Percentiles rank a stretch among this genome's conserved stretches.
Conservation (phyloP, 2,113 vertebrate species). For the Oryzias javanicus region DNA sequence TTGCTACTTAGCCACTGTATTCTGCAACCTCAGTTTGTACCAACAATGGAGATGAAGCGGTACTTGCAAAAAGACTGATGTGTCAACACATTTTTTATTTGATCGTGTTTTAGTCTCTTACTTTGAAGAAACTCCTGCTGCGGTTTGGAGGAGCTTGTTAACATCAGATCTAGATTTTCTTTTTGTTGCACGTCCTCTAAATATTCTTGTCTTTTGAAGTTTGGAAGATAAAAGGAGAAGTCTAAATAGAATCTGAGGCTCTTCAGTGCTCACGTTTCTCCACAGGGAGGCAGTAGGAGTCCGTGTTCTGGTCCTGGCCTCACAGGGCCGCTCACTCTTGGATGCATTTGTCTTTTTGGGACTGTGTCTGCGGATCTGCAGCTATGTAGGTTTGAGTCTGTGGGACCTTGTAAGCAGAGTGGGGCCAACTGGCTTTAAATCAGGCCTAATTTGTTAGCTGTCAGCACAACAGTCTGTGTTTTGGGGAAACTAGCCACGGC, state of each 20-base stretch:
- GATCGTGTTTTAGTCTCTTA: neutral
- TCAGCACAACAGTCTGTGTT: slow-evolving; percentile 78
- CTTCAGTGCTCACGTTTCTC: slow-evolving; percentile 17
- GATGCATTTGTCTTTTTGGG: slow-evolving; percentile 53
- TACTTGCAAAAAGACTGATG: slow-evolving; percentile 4
- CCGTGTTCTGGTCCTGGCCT: slow-evolving; percentile 29
- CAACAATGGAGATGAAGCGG: slow-evolving; percentile 24
- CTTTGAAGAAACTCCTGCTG: neutral
- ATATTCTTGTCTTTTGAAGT: slow-evolving; percentile 8
- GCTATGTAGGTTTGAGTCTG: slow-evolving; percentile 72
- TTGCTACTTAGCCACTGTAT: slow-evolving; percentile 50
- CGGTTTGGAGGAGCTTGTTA: neutral
- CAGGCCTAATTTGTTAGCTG: slow-evolving; percentile 83
- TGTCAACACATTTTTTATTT: neutral
- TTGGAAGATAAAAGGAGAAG: neutral
- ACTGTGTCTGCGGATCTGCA: slow-evolving; percentile 70
- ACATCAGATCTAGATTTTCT: too few species aligned
- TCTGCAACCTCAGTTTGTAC: slow-evolving; percentile 37
- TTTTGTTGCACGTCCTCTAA: neutral
- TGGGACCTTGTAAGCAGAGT: slow-evolving; percentile 63
- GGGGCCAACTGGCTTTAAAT: slow-evolving; percentile 78
- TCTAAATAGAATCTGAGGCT: neutral
- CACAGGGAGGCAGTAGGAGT: slow-evolving; percentile 68
- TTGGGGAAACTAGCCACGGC: slow-evolving; percentile 66
- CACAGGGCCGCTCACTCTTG: slow-evolving; percentile 57